Evolutionary conservation across 2,113 vertebrate species (phyloP).

Genomic region (Petaurus breviceps): DNA sequence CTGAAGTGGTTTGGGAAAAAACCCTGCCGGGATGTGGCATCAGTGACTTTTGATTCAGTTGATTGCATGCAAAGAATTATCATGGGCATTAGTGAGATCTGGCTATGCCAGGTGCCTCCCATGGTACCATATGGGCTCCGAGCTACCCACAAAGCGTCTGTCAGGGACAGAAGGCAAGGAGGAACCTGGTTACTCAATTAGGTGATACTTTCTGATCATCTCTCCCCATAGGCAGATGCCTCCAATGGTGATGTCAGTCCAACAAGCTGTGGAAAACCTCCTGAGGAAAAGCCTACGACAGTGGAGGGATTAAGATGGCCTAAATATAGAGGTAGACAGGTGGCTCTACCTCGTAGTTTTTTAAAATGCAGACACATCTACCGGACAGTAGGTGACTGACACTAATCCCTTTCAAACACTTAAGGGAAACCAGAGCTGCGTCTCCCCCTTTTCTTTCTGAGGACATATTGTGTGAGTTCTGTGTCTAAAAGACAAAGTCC

Average conservation of each 20-base stretch:
- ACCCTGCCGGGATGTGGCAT: neutral
- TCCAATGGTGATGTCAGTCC: neutral
- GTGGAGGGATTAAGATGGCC: neutral
- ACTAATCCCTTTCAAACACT: neutral
- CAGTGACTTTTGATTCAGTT: neutral
- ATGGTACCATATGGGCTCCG: neutral
- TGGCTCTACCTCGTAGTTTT: conserved; percentile 19
- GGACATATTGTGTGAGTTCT: neutral
- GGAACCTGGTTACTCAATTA: neutral
- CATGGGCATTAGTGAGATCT: neutral
- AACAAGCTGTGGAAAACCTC: neutral
- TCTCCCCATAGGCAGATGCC: neutral
- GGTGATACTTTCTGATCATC: neutral
- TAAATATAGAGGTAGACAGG: conserved; percentile 4
- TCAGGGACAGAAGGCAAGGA: neutral
- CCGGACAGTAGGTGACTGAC: neutral
- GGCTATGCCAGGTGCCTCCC: neutral
- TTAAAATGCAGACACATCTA: conserved; percentile 42
- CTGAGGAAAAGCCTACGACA: neutral
- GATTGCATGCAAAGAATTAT: neutral
- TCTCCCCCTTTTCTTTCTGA: neutral
- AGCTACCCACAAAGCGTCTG: neutral
- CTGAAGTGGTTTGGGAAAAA: conserved; percentile 21
- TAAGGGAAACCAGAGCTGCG: neutral
- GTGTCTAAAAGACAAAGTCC: neutral